Percentiles rank a stretch among this genome's conserved stretches.
Conservation (phyloP, 1,140 invertebrate species). For the Ridgeia piscesae region DNA sequence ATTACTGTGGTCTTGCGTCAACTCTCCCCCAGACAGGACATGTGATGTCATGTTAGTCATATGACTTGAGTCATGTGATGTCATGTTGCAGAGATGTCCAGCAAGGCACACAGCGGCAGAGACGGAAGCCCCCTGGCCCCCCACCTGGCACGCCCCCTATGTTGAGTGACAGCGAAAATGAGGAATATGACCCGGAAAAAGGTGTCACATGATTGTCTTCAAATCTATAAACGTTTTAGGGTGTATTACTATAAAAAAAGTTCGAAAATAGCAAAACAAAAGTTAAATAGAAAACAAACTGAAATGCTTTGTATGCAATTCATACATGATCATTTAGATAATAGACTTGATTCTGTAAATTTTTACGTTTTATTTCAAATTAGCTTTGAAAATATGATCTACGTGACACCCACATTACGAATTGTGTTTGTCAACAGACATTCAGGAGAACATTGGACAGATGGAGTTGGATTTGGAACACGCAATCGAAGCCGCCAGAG, state of each 20-base stretch:
- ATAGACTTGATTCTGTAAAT: too few relatives aligned
- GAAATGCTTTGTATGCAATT: too few relatives aligned
- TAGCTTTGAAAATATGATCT: too few relatives aligned
- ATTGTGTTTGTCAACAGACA: conserved; percentile 29
- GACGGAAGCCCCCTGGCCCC: conserved; percentile 77
- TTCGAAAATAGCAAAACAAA: too few relatives aligned
- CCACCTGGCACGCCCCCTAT: conserved; percentile 66
- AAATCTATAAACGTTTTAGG: too few relatives aligned
- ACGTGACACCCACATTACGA: neutral
- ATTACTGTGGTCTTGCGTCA: too few relatives aligned
- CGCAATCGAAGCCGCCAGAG: conserved; percentile 36
- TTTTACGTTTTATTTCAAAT: too few relatives aligned
- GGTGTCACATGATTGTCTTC: conserved; percentile 6
- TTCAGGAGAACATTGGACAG: conserved; percentile 56
- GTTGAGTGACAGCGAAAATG: conserved; percentile 57
- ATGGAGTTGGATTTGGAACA: conserved; percentile 64
- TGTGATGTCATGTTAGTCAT: too few relatives aligned
- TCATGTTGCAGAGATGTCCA: neutral
- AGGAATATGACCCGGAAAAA: conserved; percentile 26
- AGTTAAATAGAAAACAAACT: too few relatives aligned
- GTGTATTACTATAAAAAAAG: too few relatives aligned
- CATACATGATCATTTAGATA: too few relatives aligned
- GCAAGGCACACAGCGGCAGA: conserved; percentile 11
- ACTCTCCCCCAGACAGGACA: too few relatives aligned
- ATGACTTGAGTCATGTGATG: neutral